A percentile compares a stretch with the other conserved stretches of the same genome.
phyloP scores from a whole-genome alignment of 2,888 invertebrate species.

The Liodrosophila aerea region DNA sequence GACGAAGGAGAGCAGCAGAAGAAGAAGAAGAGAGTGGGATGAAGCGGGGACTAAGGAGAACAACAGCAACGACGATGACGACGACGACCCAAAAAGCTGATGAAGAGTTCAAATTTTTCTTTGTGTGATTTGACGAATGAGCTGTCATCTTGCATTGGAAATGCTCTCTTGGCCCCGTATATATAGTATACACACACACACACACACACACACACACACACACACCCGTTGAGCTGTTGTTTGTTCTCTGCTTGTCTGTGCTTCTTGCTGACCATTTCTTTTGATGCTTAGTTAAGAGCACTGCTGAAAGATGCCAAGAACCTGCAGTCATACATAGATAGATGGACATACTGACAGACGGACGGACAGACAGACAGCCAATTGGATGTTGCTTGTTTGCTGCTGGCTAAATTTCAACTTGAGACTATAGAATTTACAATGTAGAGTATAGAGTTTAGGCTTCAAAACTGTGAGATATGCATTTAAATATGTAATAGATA shows the following conservation, averaged over 20 bases:
- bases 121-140: conserved; percentile 79
- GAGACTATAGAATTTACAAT: conserved; percentile 24
- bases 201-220: conserved; percentile 15
- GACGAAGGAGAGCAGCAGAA: conserved; percentile 5
- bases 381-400: conserved; percentile 19
- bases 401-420: conserved; percentile 33
- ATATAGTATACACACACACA: conserved; percentile 13
- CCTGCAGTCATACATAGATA: conserved; percentile 8
- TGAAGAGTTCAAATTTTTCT: conserved; percentile 80
- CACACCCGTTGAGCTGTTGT: conserved; percentile 49
- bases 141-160: conserved; percentile 78
- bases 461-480: too few species aligned
- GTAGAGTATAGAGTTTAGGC: too few species aligned
- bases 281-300: conserved; percentile 60
- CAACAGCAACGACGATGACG: conserved; percentile 21
- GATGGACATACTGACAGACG: conserved; percentile 7
- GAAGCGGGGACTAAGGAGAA: conserved; percentile 20
- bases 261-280: conserved; percentile 62
- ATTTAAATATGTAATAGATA: too few species aligned
- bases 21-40: not conserved
- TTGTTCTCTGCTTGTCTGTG: conserved; percentile 48
- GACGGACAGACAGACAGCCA: not conserved
- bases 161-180: conserved; percentile 40
- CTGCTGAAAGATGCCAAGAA: conserved; percentile 43
- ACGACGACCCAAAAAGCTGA: conserved; percentile 71